Evolutionary conservation across 2,888 invertebrate species (phyloP).

Genomic region (Perithous albicinctus): DNA sequence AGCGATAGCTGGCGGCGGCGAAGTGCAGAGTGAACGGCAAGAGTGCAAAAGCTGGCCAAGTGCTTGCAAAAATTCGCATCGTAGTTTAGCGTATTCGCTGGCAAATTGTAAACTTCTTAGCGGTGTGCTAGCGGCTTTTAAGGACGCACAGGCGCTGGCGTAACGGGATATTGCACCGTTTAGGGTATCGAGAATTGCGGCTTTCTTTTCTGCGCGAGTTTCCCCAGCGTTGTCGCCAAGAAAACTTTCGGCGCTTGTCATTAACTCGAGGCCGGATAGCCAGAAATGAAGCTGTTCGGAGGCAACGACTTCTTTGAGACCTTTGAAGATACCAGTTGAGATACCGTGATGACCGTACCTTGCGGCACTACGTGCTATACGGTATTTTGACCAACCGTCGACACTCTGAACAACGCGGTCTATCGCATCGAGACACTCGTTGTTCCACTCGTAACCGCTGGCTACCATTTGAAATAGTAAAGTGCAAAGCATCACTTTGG

Average conservation of each 20-base stretch:
- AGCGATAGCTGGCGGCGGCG: slow-evolving; percentile 97
- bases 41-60: slow-evolving; percentile 89
- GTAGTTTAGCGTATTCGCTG: slow-evolving; percentile 90
- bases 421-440: slow-evolving; percentile 87
- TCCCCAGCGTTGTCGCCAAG: slow-evolving; percentile 83
- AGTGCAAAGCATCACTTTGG: slow-evolving; percentile 91
- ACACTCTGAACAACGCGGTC: slow-evolving; percentile 86
- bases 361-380: slow-evolving; percentile 94
- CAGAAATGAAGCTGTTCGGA: slow-evolving; percentile 96
- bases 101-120: slow-evolving; percentile 89
- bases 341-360: slow-evolving; percentile 93
- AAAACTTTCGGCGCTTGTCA: slow-evolving; percentile 90
- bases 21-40: slow-evolving; percentile 92
- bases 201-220: slow-evolving; percentile 72
- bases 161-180: slow-evolving; percentile 82
- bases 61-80: slow-evolving; percentile 91
- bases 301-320: slow-evolving; percentile 89
- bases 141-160: slow-evolving; percentile 82
- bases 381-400: slow-evolving; percentile 94
- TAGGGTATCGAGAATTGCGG: slow-evolving; percentile 79
- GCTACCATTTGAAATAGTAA: slow-evolving; percentile 93
- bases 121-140: slow-evolving; percentile 89
- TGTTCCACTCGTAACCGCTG: slow-evolving; percentile 89
- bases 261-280: slow-evolving; percentile 92
- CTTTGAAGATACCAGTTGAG: slow-evolving; percentile 88